Conservation (phyloP, 2,797 vertebrate genomes). For the Syncerus caffer region DNA sequence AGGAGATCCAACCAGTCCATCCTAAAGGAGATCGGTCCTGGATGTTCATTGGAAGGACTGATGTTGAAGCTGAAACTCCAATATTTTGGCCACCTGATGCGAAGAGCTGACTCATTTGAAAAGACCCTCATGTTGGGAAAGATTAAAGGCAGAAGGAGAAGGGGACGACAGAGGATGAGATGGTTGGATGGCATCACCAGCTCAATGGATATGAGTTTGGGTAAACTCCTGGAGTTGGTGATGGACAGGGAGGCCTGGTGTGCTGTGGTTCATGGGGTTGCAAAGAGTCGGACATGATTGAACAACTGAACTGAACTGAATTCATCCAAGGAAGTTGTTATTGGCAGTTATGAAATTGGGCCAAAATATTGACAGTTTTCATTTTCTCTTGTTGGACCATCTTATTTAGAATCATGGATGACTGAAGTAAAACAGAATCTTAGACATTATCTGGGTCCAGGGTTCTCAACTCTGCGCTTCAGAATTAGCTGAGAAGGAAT, state of each 20-base stretch:
- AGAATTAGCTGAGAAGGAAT: neutral
- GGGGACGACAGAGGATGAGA: neutral
- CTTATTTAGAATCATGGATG: neutral
- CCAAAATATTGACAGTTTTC: neutral
- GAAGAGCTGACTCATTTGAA: neutral
- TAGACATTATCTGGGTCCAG: neutral
- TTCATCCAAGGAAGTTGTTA: neutral
- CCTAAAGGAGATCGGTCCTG: neutral
- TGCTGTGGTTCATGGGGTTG: neutral
- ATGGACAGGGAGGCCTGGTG: neutral
- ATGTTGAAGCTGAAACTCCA: neutral
- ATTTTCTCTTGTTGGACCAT: neutral
- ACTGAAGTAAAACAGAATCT: neutral
- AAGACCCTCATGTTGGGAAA: neutral
- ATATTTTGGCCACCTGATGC: neutral
- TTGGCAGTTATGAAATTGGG: neutral
- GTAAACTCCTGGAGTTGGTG: neutral
- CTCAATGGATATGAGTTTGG: neutral
- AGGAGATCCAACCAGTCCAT: neutral
- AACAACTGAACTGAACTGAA: neutral
- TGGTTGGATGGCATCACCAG: neutral
- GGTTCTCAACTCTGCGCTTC: neutral
- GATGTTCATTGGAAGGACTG: neutral
- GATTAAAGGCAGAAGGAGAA: neutral
- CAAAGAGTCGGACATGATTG: neutral